Evolutionary conservation across 2,888 invertebrate genomes (phyloP), one percentile per base, ranked within the genome.

Genomic region (Plagodis dolabraria): DNA sequence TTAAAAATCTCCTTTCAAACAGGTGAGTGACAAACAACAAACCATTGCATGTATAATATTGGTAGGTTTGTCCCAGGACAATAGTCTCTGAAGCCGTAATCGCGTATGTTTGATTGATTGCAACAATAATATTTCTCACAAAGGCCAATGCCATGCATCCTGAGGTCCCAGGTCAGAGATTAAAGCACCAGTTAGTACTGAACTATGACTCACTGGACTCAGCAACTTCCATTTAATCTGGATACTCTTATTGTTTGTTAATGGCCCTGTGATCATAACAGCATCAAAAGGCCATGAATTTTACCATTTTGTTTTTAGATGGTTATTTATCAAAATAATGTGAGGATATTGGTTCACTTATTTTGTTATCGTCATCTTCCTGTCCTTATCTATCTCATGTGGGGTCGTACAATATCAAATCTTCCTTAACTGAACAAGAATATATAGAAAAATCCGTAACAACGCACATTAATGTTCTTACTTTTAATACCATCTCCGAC

Each of bases 121-220:
- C 50, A 43, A 51, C 59, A 55, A 45, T 22, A 22, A 22, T 38
- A 40, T 53, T 38, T 46, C 53, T 40, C 51, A 44, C 47, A 48
- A 48, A 53, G 60, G 60, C 56, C 56, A 60, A 56, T 53, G 60
- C 45, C 55, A 55, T n/a, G 53, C 10, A 53, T 53, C 52, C 47
- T 46, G 52, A 52, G 53, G 49, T 47, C 52, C 40, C 40, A 40
- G 10, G 9, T 10, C 40, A 40, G 10, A 40, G 40, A 40, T 40
- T 40, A 40, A 5, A 10, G 8, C 22, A 9, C 8, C 10, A 40
- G 5, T 10, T 40, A 40, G 9, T 40, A 40, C 5, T 10, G 5
- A 40, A 40, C 10, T 10, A 10, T 6, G 40, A 7, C 10, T 2
- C 2, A 8, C 0, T 10, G 40, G 5, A 40, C 40, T 5, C 2